Conservation (phyloP, 2,888 invertebrate species). For the Isotomurus palustris region DNA sequence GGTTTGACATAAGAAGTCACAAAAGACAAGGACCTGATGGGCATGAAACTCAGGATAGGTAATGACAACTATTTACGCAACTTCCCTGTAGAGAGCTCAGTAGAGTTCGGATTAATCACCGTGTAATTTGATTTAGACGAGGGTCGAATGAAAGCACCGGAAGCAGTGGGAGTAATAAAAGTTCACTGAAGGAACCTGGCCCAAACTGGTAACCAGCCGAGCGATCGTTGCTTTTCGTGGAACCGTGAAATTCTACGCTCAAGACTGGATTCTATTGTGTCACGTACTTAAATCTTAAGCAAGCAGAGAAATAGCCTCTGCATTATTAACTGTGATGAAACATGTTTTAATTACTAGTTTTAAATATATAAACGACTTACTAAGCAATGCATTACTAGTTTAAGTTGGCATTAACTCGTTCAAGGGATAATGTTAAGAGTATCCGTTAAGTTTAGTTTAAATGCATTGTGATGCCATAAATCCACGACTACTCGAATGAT, state of each 20-base stretch:
- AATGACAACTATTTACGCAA: not conserved
- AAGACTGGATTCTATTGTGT: slow-evolving; percentile 13
- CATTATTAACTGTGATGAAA: slow-evolving; percentile 12
- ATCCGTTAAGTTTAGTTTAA: too few relatives aligned
- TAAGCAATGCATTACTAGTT: too few relatives aligned
- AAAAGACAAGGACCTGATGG: slow-evolving; percentile 39
- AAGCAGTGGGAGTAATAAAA: slow-evolving; percentile 20
- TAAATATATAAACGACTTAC: too few relatives aligned
- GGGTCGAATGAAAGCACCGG: slow-evolving; percentile 33
- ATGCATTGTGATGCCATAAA: too few relatives aligned
- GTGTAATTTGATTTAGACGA: slow-evolving; percentile 15
- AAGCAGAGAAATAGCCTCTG: not conserved
- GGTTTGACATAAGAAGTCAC: slow-evolving; percentile 32
- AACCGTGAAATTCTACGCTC: too few relatives aligned
- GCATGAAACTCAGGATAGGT: slow-evolving; percentile 33
- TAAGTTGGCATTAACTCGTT: too few relatives aligned
- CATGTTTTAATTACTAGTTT: not conserved
- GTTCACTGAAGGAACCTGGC: slow-evolving; percentile 31
- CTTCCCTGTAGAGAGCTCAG: not conserved
- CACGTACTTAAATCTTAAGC: slow-evolving; percentile 5
- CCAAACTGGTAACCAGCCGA: slow-evolving; percentile 12
- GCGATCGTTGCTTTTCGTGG: too few relatives aligned
- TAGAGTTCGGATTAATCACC: too few relatives aligned
- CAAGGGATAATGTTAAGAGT: too few relatives aligned
- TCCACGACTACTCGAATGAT: too few relatives aligned